Evolutionary conservation across 1,140 invertebrate species (phyloP), one percentile per base, ranked within the genome.

Genomic region (Dendroctonus ponderosae): DNA sequence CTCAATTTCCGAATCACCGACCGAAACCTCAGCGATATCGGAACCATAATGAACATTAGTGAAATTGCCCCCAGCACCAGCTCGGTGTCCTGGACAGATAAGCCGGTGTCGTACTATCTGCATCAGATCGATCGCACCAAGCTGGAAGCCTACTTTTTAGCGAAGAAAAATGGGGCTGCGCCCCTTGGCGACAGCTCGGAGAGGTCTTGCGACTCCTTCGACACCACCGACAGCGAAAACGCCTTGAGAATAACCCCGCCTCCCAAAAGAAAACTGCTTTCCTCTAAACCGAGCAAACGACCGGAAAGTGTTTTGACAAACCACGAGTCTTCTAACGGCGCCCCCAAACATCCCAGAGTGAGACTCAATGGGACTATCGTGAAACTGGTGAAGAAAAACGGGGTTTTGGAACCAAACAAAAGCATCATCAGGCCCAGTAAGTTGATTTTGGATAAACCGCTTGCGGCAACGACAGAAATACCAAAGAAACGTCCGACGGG

Each of bases 41-140:
- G 66, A 12, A 67, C 66, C 3, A 67, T 67, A 42, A 67, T 67
- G 49, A 62, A 62, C 44, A 58, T 67, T 50, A 67, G 48, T 53
- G 66, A 67, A 50, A 67, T 67, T 12, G 46, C 59, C 9, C 66
- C 66, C 11, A 56, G 8, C 7, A 62, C 56, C 43, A 67, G 66
- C 49, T 67, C 66, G 38, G 66, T 67, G 9, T 67, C 66, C 4
- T 67, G 66, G 66, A 67, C 66, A 37, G 58, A 57, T 50, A 67
- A 67, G 48, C 66, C 66, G 7, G 66, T 67, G 9, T 44, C 66
- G 5, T 67, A 62, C 53, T 67, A 67, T 41, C 59, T 67, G 15
- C 66, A 67, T n/a, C 50, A 51, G 43, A 67, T 67, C 11, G 66
- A 67, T 50, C 38, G 66, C 9, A 67, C 66, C 14, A 67, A 67